Percentiles rank a stretch among this genome's conserved stretches.
phyloP scores from a whole-genome alignment of 2,113 vertebrate species.

The Burhinus oedicnemus region DNA sequence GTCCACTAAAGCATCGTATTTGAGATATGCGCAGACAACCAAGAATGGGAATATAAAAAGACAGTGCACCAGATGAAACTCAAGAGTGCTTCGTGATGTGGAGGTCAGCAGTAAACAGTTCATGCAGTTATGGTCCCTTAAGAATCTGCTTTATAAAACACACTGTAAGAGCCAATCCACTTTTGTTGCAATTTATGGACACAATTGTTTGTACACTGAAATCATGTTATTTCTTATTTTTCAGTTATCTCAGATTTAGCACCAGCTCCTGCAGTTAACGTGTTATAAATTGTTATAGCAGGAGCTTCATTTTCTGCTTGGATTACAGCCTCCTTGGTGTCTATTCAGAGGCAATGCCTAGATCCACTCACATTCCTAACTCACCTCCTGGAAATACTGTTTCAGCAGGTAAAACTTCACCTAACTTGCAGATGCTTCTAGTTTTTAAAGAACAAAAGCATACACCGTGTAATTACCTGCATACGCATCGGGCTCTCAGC shows the following conservation, averaged over 20 bases:
- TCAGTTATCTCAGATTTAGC: neutral
- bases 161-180: neutral
- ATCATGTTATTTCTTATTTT: neutral
- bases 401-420: neutral
- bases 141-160: neutral
- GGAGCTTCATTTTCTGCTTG: constrained; percentile 14
- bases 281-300: neutral
- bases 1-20: neutral
- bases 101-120: constrained; percentile 1
- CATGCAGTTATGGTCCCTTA: neutral
- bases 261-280: neutral
- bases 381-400: neutral
- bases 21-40: neutral
- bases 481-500: neutral
- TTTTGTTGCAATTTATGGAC: neutral
- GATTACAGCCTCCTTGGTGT: neutral
- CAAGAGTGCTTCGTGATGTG: neutral
- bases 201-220: neutral
- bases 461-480: neutral
- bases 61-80: neutral
- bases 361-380: neutral
- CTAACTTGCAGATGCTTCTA: neutral
- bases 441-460: neutral
- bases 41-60: neutral
- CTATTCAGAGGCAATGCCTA: neutral